Evolutionary conservation across 2,113 vertebrate genomes (phyloP).

Genomic region (Nanger granti): DNA sequence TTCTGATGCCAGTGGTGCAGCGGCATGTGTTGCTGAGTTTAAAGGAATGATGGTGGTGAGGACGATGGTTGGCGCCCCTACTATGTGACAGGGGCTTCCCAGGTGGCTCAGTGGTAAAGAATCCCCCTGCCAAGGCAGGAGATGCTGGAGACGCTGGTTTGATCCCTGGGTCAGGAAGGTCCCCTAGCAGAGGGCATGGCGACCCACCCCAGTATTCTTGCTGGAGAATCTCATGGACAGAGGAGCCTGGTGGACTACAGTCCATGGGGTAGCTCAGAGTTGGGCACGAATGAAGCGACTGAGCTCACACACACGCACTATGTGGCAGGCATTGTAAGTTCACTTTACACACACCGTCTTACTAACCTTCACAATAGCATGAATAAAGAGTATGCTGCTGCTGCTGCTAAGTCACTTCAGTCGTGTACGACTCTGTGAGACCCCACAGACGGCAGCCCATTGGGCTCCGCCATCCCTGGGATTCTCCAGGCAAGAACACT

Average conservation of each 20-base stretch:
- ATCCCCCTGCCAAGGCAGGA: neutral
- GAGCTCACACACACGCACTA: rapidly evolving
- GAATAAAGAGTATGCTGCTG: neutral
- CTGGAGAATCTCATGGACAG: neutral
- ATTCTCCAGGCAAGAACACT: no score
- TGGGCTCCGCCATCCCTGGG: no score
- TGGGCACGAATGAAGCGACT: neutral
- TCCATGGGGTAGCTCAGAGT: neutral
- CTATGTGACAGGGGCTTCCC: neutral
- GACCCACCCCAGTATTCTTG: neutral
- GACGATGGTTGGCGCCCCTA: neutral
- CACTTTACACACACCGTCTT: neutral
- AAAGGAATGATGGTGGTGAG: neutral
- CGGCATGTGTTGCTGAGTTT: neutral
- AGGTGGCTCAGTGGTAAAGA: neutral
- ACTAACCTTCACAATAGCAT: neutral
- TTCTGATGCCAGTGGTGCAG: neutral
- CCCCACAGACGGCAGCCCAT: no score
- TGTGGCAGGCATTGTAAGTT: neutral
- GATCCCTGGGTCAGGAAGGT: neutral
- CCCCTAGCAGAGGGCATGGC: neutral
- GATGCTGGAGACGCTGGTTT: neutral
- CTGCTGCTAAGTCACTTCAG: no score
- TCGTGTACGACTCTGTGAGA: no score
- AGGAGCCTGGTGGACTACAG: neutral